Evolutionary conservation across 2,888 invertebrate genomes (phyloP), one percentile per base, ranked within the genome.

Genomic region (Blastobasis adustella): DNA sequence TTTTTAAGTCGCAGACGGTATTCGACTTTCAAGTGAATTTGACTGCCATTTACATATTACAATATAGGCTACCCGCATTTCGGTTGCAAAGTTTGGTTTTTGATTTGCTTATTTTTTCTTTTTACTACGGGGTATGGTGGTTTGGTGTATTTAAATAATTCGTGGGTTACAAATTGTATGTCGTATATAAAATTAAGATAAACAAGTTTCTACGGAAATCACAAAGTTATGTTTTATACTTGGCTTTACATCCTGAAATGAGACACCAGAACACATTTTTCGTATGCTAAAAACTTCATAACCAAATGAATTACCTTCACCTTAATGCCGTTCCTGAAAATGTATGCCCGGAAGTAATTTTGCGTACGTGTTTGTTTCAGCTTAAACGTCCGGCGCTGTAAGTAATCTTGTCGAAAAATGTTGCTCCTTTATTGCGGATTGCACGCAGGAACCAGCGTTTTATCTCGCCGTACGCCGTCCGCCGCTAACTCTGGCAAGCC

Each of bases 1-100:
- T 88, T 89, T 89, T 89, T 85, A 88, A 88, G 84, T 84, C 87
- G 75, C 74, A 74, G 74, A 70, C 78, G 64, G 65, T 63, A 68
- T 74, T 77, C 71, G 76, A 77, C 71, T 80, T 79, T 72, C 71
- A 71, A 81, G 71, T 74, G 76, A 82, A 81, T 82, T 79, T 70
- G 65, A 73, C 77, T 76, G 66, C 71, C 75, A 82, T 84, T 79
- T 77, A 69, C 75, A 73, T 77, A 76, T 40, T 71, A 23, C 23
- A 23, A 23, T 23, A 23, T 23, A 23, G 23, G 23, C 23, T 3
- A 23, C 23, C 23, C 23, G 23, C 23, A 23, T 23, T 23, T 23
- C 23, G 23, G 23, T 23, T 1, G 23, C 23, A 23, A 23, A 23
- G 23, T 23, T 23, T 2, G 23, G 23, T 23, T 2, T 23, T 23